Conservation (phyloP, 1,140 invertebrate genomes). For the Hormaphis cornu region DNA sequence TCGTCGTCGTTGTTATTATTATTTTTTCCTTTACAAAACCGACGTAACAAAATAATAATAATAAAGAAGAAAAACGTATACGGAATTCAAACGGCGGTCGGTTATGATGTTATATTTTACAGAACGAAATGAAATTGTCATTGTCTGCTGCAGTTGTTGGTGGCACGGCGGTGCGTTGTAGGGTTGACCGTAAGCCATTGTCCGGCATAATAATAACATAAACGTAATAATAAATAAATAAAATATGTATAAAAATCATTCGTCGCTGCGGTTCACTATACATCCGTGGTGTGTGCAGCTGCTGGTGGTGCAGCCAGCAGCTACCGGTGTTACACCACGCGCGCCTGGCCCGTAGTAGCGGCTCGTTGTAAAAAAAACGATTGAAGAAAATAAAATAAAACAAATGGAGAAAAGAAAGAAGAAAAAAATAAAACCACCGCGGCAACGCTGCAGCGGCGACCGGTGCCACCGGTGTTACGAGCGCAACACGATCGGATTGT, state of each 20-base stretch:
- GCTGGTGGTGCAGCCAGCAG: background rate
- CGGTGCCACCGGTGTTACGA: conserved; percentile 19
- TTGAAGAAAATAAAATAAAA: conserved; percentile 26
- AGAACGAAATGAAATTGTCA: conserved; percentile 18
- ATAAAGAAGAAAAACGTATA: background rate
- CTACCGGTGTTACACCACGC: conserved; percentile 23
- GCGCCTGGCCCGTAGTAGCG: background rate
- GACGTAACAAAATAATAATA: background rate
- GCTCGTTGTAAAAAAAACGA: conserved; percentile 6
- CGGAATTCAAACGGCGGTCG: background rate
- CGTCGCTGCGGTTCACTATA: too few relatives aligned
- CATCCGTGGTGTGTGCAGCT: too few relatives aligned
- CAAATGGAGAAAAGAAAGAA: conserved; percentile 19
- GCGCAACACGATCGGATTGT: conserved; percentile 30
- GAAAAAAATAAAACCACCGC: background rate
- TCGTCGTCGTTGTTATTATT: background rate
- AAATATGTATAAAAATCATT: conserved; percentile 15
- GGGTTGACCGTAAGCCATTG: background rate
- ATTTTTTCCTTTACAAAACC: background rate
- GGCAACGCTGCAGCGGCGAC: conserved; percentile 11
- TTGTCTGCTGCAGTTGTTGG: too few relatives aligned
- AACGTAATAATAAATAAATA: background rate
- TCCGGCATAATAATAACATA: too few relatives aligned
- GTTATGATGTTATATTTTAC: background rate
- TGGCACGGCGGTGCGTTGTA: too few relatives aligned